Conservation (phyloP, 2,113 vertebrate species). For the Catagonus wagneri region DNA sequence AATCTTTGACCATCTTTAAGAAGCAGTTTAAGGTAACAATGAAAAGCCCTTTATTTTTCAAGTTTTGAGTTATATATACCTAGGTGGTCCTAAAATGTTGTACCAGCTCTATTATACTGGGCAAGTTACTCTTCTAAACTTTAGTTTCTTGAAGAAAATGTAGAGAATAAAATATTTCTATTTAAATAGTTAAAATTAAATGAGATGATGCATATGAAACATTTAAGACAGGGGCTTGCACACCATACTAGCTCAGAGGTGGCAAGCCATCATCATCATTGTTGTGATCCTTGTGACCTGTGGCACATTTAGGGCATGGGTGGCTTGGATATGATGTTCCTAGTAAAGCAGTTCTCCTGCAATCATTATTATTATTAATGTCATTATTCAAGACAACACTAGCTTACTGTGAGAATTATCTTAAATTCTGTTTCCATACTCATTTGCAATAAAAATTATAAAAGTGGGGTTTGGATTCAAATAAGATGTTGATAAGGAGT, state of each 20-base stretch:
- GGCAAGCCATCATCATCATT: neutral
- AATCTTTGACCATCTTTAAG: neutral
- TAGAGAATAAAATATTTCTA: neutral
- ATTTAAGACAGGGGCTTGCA: neutral
- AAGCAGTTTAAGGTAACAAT: neutral
- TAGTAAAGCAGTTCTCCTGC: neutral
- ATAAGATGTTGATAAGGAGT: neutral
- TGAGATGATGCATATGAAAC: neutral
- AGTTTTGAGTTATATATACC: neutral
- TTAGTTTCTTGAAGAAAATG: neutral
- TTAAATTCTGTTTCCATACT: neutral
- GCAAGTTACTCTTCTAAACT: neutral
- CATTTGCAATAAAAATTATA: neutral
- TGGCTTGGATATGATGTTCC: neutral
- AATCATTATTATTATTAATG: neutral
- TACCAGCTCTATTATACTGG: neutral
- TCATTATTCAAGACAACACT: neutral
- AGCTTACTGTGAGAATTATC: neutral
- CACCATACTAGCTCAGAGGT: neutral
- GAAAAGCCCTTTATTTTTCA: slow-evolving; percentile 44
- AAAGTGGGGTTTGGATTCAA: neutral
- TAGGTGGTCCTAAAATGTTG: neutral
- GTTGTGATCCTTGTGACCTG: neutral
- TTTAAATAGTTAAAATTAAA: neutral
- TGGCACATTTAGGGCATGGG: neutral